phyloP scores from a whole-genome alignment of 2,797 vertebrate species.

The Novumbra hubbsi region DNA sequence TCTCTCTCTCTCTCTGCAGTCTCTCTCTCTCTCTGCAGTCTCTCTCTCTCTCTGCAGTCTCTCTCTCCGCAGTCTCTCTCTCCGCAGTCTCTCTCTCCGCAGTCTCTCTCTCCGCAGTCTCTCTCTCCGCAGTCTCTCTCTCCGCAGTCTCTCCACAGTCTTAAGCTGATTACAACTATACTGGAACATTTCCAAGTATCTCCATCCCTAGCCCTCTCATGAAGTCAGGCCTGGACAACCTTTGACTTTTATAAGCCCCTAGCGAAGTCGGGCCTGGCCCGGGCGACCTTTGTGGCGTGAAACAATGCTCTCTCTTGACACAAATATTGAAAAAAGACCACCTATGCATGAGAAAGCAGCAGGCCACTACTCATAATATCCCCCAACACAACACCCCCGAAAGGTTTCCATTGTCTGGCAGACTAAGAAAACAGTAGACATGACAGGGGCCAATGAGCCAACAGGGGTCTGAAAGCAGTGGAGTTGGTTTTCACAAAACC shows the following conservation, averaged over 20 bases:
- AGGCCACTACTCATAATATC: conserved; percentile 43
- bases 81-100: too few species aligned
- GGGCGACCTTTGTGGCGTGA: conserved; percentile 9
- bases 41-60: too few species aligned
- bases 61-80: too few species aligned
- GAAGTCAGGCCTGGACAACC: too few species aligned
- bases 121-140: too few species aligned
- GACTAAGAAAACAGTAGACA: conserved; percentile 33
- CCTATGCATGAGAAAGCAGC: conserved; percentile 45
- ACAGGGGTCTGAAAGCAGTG: conserved; percentile 24
- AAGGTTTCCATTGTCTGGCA: conserved; percentile 59
- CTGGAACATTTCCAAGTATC: conserved; percentile 30
- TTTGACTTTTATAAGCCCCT: too few species aligned
- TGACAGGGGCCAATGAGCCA: conserved; percentile 47
- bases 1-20: not conserved
- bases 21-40: too few species aligned
- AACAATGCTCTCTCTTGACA: conserved; percentile 47
- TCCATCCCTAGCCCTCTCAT: conserved; percentile 10
- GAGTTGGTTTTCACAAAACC: conserved; percentile 46
- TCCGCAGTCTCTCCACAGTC: conserved; percentile 20
- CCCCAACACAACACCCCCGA: conserved; percentile 16
- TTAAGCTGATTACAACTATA: conserved; percentile 32
- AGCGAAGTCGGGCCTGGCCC: not conserved
- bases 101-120: too few species aligned
- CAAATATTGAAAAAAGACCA: conserved; percentile 53